phyloP scores from a whole-genome alignment of 2,888 invertebrate genomes.

The Magallana nippona region DNA sequence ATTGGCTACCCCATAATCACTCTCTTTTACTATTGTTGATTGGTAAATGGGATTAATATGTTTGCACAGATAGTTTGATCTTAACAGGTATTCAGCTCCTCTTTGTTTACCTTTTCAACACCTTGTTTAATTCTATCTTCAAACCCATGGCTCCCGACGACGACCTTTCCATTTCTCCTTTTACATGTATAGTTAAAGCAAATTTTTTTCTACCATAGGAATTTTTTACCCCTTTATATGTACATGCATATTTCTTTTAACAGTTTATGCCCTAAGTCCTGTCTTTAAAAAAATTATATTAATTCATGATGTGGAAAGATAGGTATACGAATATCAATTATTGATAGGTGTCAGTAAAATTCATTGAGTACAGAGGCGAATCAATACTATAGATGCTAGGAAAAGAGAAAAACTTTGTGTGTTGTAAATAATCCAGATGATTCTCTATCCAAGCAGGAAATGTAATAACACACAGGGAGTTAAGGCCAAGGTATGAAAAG shows the following conservation, averaged over 20 bases:
- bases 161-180: no score
- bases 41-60: background rate
- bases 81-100: background rate
- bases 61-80: slow-evolving; percentile 19
- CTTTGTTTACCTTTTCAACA: background rate
- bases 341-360: slow-evolving; percentile 16
- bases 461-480: background rate
- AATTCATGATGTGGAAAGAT: no score
- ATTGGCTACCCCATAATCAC: background rate
- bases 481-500: background rate
- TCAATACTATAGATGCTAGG: background rate
- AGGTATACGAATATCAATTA: background rate
- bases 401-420: background rate
- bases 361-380: background rate
- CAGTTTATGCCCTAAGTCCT: no score
- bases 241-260: no score
- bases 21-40: background rate
- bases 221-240: no score
- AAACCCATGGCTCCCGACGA: no score
- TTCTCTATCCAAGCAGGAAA: slow-evolving; percentile 13
- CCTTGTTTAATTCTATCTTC: no score
- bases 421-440: slow-evolving; percentile 8
- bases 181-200: no score
- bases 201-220: no score
- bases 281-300: no score